phyloP scores from a whole-genome alignment of 2,113 vertebrate genomes.

The Melanocharis versteri region DNA sequence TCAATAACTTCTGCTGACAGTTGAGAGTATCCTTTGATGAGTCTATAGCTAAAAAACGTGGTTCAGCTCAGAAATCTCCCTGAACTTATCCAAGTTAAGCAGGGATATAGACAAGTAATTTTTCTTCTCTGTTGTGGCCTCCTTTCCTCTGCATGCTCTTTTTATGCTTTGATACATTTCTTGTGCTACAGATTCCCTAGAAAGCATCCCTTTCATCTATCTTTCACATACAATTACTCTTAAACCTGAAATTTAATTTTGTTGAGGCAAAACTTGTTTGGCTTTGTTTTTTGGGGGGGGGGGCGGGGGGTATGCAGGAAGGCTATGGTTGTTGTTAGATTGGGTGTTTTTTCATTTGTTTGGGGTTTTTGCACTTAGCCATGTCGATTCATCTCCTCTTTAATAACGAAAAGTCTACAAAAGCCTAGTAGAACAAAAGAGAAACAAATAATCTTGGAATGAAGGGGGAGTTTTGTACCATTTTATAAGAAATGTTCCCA shows the following conservation, averaged over 20 bases:
- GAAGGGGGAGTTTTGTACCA: neutral
- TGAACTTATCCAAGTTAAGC: neutral
- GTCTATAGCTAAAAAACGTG: neutral
- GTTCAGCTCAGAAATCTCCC: neutral
- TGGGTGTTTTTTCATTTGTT: neutral
- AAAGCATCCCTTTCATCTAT: neutral
- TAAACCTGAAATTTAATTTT: neutral
- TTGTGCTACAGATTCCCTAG: neutral
- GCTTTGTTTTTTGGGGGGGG: too few species aligned
- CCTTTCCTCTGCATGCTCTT: neutral
- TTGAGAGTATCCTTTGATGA: neutral
- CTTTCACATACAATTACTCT: neutral
- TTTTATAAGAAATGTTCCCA: neutral
- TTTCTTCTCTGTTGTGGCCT: neutral
- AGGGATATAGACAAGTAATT: neutral
- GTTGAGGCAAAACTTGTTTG: neutral
- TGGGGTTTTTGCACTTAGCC: neutral
- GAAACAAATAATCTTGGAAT: neutral
- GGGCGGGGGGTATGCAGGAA: rapidly evolving
- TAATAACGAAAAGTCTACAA: neutral
- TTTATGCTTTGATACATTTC: neutral
- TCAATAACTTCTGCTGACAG: neutral
- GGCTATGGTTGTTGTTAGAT: neutral
- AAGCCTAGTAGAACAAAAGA: neutral
- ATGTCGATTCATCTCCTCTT: neutral